Base-by-base conservation (phyloP, 2,888 invertebrate genomes). In the Falcaria lacertinaria region DNA sequence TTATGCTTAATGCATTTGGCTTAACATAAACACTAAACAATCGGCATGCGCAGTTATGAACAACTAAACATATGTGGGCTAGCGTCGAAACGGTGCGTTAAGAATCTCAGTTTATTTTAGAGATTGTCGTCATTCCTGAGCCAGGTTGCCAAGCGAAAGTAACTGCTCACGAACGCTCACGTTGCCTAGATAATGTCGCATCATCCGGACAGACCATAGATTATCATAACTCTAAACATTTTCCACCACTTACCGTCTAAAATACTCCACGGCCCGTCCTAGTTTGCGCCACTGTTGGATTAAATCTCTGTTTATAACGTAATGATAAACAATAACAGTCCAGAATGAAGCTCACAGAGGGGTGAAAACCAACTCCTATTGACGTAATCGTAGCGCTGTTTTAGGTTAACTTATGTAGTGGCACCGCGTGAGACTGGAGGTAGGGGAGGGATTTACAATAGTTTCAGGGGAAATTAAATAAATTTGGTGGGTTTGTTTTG, bases 31-130 rank as follows among this genome's bases (percentile, higher is more conserved):
- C 56, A 57, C 37, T 32, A 35, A 42, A 41, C 38, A 47, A 39
- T 51, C 50, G 52, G 39, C 50, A 49, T 43, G 38, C 48, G 42
- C 58, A 50, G 50, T 49, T 44, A 51, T 34, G 34, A 17, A 42
- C 47, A 44, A 11, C 47, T 48, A 59, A 42, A 58, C 49, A 59
- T 57, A 51, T 46, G 41, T 47, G 44, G 39, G 45, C 47, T 42
- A 54, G 48, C 50, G 60, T 65, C 65, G 64, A 71, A 69, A 66
- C 64, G 48, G 48, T 50, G 63, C 70, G 64, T 61, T 71, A 77
- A 81, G 82, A 80, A 80, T 66, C 66, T 47, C 56, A 56, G 79
- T 70, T 79, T 82, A 80, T 81, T 79, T 79, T 81, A 75, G 74
- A 81, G 73, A 76, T 60, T 68, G 74, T 68, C 81, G 85, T 74